phyloP scores from a whole-genome alignment of 2,113 vertebrate genomes.

The Triplophysa dalaica region DNA sequence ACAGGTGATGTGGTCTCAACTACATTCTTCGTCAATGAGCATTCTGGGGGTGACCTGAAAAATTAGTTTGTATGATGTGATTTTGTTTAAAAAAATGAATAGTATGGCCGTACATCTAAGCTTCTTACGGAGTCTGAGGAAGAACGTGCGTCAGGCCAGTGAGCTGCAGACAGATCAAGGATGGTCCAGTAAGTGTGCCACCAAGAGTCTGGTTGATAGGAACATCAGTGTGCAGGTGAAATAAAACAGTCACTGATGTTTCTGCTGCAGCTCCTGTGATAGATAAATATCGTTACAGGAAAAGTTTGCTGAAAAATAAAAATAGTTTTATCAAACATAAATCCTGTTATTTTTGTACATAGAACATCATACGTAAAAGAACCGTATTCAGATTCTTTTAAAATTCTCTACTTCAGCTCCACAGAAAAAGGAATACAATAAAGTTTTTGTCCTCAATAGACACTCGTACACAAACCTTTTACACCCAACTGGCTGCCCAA shows the following conservation, averaged over 20 bases:
- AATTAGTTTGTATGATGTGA: slow-evolving; percentile 2
- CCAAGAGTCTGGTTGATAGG: neutral
- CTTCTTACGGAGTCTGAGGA: slow-evolving; percentile 67
- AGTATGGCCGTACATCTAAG: slow-evolving; percentile 18
- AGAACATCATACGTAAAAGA: too few species aligned
- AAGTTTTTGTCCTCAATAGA: too few species aligned
- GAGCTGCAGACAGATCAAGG: slow-evolving; percentile 68
- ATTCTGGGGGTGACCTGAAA: slow-evolving; percentile 65
- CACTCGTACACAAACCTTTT: slow-evolving; percentile 62
- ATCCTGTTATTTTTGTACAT: too few species aligned
- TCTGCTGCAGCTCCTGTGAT: slow-evolving; percentile 13
- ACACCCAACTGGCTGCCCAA: slow-evolving; percentile 66
- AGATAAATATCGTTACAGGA: neutral
- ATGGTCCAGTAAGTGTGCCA: slow-evolving; percentile 28
- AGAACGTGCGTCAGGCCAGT: slow-evolving; percentile 63
- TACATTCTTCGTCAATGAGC: slow-evolving; percentile 54
- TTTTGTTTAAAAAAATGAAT: neutral
- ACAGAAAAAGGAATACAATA: too few species aligned
- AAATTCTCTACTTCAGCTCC: too few species aligned
- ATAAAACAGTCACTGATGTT: neutral
- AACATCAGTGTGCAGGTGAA: neutral
- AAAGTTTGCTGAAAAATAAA: neutral
- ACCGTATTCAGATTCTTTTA: too few species aligned
- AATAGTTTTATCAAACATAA: too few species aligned
- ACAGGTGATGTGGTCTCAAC: slow-evolving; percentile 42